A percentile compares a stretch with the other conserved stretches of the same genome.
phyloP scores from a whole-genome alignment of 2,797 vertebrate species.

The Melanotaenia trifasciata region DNA sequence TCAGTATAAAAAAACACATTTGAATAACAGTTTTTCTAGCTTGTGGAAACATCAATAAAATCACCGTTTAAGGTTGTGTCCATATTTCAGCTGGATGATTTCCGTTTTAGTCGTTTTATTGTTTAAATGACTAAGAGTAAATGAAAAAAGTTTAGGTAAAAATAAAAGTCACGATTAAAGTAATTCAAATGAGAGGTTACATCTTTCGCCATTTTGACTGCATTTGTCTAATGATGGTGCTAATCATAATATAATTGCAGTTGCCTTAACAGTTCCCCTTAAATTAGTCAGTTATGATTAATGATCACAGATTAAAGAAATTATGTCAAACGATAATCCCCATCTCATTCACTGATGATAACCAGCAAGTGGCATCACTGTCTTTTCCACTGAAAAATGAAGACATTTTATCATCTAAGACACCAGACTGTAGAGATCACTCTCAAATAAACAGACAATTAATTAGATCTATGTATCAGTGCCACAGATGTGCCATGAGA shows the following conservation, averaged over 20 bases:
- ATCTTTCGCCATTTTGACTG: slow-evolving; percentile 4
- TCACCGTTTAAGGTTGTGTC: too few species aligned
- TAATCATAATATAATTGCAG: slow-evolving; percentile 13
- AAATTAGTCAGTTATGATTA: slow-evolving; percentile 21
- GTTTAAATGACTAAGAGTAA: too few species aligned
- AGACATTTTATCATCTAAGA: slow-evolving; percentile 30
- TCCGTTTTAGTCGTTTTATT: too few species aligned
- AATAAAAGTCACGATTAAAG: neutral
- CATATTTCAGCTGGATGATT: too few species aligned
- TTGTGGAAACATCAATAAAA: too few species aligned
- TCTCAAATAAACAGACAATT: slow-evolving; percentile 59
- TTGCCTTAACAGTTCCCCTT: slow-evolving; percentile 1
- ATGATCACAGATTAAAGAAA: slow-evolving; percentile 16
- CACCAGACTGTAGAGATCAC: slow-evolving; percentile 35
- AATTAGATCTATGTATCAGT: slow-evolving; percentile 55
- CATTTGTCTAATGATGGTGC: neutral
- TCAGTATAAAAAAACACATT: too few species aligned
- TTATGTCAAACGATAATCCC: slow-evolving; percentile 13
- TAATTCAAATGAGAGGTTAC: neutral
- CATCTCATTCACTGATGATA: slow-evolving; percentile 8
- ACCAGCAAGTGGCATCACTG: slow-evolving; percentile 20
- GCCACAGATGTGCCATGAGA: slow-evolving; percentile 20
- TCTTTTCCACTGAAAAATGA: slow-evolving; percentile 29
- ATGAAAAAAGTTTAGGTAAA: too few species aligned
- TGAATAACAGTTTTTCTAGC: too few species aligned